Evolutionary conservation across 2,113 vertebrate genomes (phyloP), one percentile per base, ranked within the genome.

Genomic region (Paradisaea rubra): DNA sequence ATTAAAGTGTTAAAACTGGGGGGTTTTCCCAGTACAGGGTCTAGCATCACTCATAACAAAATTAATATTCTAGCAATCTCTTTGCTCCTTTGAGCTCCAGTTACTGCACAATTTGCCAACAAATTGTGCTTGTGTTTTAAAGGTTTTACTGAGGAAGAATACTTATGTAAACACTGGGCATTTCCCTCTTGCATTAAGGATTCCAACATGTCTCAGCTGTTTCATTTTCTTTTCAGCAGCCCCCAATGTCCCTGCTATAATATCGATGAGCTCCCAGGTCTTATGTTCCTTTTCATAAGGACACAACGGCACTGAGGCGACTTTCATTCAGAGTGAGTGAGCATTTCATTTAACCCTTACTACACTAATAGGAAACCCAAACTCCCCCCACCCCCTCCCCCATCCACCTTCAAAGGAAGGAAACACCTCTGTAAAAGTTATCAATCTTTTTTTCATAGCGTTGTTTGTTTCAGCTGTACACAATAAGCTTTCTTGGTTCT

Each of bases 191-290:
- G 91, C 82, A 83, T 83, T 79, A 64, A 33, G 18, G 68, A 56
- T 63, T 96, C 95, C 88, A 71, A 35, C 47, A 81, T 73, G 70
- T 86, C 94, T 79, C 96, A 96, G 95, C 96, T 97, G 96, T 94
- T 97, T 95, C 64, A 94, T 96, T 97, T 96, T 91, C 94, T 69
- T 93, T 86, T 89, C 95, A 96, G 94, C 85, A 90, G 54, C 18
- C 63, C 52, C 66, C 45, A 88, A 52, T 49, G 66, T 94, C 90
- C 93, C 85, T 77, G 82, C 68, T 85, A 50, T 60, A 95, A 94
- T 39, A 96, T 82, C 4, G 4, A 82, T 45, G 33, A 50, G 39
- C 47, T 91, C 60, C 69, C 12, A 7, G 30, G 21, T 95, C 63
- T 72, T 20, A 10, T 42, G 31, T 27, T 87, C 56, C 57, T 83